Base-by-base conservation (phyloP, 2,888 invertebrate genomes). In the Didymodactylos carnosus region DNA sequence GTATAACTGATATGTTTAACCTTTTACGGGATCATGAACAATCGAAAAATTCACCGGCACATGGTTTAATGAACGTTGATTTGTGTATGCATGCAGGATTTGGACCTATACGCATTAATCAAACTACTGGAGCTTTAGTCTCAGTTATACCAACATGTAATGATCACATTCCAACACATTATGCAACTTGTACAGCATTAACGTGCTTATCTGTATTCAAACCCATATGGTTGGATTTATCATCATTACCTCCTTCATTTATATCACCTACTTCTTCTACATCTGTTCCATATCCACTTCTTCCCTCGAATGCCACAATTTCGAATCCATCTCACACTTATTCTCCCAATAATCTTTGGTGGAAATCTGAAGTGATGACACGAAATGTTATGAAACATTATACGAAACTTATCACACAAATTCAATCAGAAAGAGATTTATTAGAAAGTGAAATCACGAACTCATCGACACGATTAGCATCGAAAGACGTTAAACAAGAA, bases 1-100 rank as follows among this genome's bases (percentile, higher is more conserved):
- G 74, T 35, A 77, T 78, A 8, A 72, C 76, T n/a, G 77, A 80
- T 71, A 82, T 82, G 81, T 79, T 81, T 73, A 76, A 75, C 19
- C 78, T 82, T 41, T 77, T 82, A 19, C 78, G 82, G 10, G 79
- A 82, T 76, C 62, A 62, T 62, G 29, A 62, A 62, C 5, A 70
- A 70, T 25, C 62, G 41, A 14, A 76, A 76, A 7, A n/a, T 10
- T 19, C 3, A n/a, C 35, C 35, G 2, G 10, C 19, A 35, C 2
- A 19, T 19, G 35, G 62, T 29, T 35, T 62, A 35, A 35, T n/a
- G 7, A 35, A 62, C 35, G 3, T 62, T 35, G 23, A 46, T 23
- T 1, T 46, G 11, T 23, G 46, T 46, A 46, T 46, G 23, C 46
- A 46, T 46, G 46, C 23, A 8, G 46, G 2, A 5, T 46, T 46